Base-by-base conservation (phyloP, 2,888 invertebrate genomes). In the Graphium colonna region DNA sequence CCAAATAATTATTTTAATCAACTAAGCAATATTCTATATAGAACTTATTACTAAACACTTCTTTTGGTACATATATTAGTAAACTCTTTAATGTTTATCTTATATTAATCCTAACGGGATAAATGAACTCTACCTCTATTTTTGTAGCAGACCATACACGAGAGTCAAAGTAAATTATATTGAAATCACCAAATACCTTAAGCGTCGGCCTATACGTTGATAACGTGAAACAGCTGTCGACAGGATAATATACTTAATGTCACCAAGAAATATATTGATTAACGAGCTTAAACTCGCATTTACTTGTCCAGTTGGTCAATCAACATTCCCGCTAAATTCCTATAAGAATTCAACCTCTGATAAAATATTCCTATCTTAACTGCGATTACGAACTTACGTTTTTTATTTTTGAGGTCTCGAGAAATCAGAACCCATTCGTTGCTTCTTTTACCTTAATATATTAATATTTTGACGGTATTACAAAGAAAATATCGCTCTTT, bases 241-340 rank as follows among this genome's bases (percentile, higher is more conserved):
- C 44, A 31, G 28, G 45, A 40, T 51, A 45, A 51, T 50, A 42
- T 50, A 50, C 40, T 45, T 51, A 51, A 45, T 17, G 51, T 45
- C 51, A 51, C 51, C 40, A 40, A 40, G 45, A 39, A 39, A 38
- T 36, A 38, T 51, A 40, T 51, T 51, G 45, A 45, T 51, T 40
- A 31, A 45, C 28, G n/a, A 10, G 38, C 47, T 42, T 52, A 15
- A 52, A 52, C 41, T 38, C 40, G 28, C 36, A 38, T 42, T 52
- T 47, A 47, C 31, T 42, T 47, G 47, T 47, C 38, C 28, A 47
- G 36, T 47, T 47, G 47, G 26, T 47, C 38, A 42, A 52, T 42
- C 52, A 47, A 42, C 47, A 52, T 52, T 47, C 42, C 38, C 12
- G 16, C 1, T 1, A 26, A 46, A 42, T 47, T 47, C 47, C 28